Base-by-base conservation (phyloP, 2,888 invertebrate genomes). In the Stenoptilia bipunctidactyla region DNA sequence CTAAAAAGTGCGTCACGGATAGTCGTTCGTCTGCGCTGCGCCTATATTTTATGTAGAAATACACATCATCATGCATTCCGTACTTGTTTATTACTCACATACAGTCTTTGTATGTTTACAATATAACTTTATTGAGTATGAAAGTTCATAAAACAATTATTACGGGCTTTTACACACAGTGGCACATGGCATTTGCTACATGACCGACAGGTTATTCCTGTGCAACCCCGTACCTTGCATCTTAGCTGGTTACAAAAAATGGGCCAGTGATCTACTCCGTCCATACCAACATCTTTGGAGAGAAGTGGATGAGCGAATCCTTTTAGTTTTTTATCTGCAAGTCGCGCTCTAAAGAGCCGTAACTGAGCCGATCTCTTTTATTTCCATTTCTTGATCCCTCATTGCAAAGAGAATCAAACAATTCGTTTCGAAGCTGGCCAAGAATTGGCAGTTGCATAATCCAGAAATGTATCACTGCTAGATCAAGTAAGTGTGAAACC, bases 241-340 rank as follows among this genome's bases (percentile, higher is more conserved):
- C 46, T 45, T 49, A 48, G 43, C 51, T 46, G 48, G 48, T n/a
- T 49, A 51, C 47, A 27, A n/a, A n/a, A n/a, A n/a, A n/a, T n/a
- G n/a, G n/a, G n/a, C n/a, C n/a, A n/a, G n/a, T n/a, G n/a, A n/a
- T n/a, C n/a, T n/a, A n/a, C n/a, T 15, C 47, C 41, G 42, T 45
- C 47, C 43, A 38, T 37, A 34, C 47, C 41, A 35, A 47, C 44
- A 43, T 47, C 45, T 43, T 42, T 43, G 37, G 42, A 43, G 20
- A 8, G 20, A 12, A 43, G 42, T 8, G 48, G 44, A 46, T 46
- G 45, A 34, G 39, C 37, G 27, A 44, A 40, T 25, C 39, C 40
- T 42, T 42, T 44, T 40, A 33, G 40, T 27, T 37, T 42, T 42
- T 47, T 42, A 34, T 15, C 34, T 42, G 40, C 34, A 43, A 39